Evolutionary conservation across 2,113 vertebrate genomes (phyloP).

Genomic region (Delphinus delphis): DNA sequence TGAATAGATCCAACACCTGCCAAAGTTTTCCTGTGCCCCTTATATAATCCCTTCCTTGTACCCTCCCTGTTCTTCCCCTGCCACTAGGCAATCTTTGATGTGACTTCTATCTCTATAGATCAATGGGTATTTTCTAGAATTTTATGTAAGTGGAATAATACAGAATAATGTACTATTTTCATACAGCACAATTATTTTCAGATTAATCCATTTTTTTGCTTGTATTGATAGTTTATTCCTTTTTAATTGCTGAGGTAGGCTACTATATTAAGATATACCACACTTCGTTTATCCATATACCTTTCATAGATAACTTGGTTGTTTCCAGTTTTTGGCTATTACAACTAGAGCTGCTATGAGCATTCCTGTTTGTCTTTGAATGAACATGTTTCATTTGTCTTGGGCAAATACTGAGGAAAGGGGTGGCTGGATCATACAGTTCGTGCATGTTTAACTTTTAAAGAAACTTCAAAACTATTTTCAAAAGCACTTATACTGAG

Average conservation of each 20-base stretch:
- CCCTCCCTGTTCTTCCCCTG: neutral
- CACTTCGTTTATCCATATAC: neutral
- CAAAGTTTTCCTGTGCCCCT: neutral
- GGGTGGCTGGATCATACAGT: neutral
- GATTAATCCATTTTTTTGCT: neutral
- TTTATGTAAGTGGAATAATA: neutral
- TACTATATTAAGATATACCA: neutral
- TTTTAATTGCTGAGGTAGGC: neutral
- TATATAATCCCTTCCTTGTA: neutral
- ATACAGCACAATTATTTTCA: neutral
- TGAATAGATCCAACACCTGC: neutral
- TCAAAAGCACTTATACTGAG: neutral
- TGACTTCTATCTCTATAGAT: slow-evolving; percentile 1
- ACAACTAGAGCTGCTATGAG: neutral
- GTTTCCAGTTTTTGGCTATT: neutral
- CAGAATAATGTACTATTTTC: neutral
- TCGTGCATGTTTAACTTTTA: neutral
- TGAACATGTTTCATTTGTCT: neutral
- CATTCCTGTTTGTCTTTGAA: neutral
- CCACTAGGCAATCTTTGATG: neutral
- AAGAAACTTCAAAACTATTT: neutral
- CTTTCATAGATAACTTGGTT: neutral
- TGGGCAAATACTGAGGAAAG: neutral
- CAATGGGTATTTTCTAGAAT: slow-evolving; percentile 4
- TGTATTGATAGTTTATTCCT: neutral